Evolutionary conservation across 2,888 invertebrate genomes (phyloP), one percentile per base, ranked within the genome.

Genomic region (Euspilapteryx auroguttella): DNA sequence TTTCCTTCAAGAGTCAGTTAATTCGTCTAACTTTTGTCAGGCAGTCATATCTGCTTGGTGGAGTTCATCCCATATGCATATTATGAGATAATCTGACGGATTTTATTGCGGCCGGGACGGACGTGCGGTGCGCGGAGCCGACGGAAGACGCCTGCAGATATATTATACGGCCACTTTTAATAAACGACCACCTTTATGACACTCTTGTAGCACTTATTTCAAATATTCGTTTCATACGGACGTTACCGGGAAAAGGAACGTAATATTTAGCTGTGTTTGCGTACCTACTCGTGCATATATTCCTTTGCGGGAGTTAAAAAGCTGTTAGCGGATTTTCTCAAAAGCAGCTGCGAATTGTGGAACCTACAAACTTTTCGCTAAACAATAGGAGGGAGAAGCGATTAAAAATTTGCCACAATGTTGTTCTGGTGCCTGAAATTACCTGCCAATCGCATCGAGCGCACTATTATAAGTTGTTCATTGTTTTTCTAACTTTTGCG

Each of bases 381-480:
- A 20, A 24, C 29, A 54, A 61, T 58, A 53, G 47, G 50, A 54
- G 47, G 50, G 12, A 14, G n/a, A 55, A 55, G 44, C 49, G 40
- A 51, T 58, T 55, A 58, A 65, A 65, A 59, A 48, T 54, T 55
- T 47, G 54, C 55, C 61, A 61, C 62, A 64, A 54, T 55, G 44
- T 49, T 55, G 46, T 47, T 40, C 43, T 45, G 49, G 45, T 53
- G 53, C 53, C 62, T 62, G 63, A 61, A 71, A 71, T 71, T 71
- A 71, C 58, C 71, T 71, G 71, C 69, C 71, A 71, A 65, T 66
- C 57, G 62, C 71, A 71, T 49, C 51, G 51, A 61, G 59, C 61
- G 65, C 57, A 68, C 69, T 66, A 66, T 71, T 71, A 71, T 68
- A 68, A 71, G 66, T 69, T 69, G 68, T 68, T 64, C 56, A 45